Evolutionary conservation across 64 coral and sea anemone species (phyloP).

Genomic region (Pocillopora verrucosa): DNA sequence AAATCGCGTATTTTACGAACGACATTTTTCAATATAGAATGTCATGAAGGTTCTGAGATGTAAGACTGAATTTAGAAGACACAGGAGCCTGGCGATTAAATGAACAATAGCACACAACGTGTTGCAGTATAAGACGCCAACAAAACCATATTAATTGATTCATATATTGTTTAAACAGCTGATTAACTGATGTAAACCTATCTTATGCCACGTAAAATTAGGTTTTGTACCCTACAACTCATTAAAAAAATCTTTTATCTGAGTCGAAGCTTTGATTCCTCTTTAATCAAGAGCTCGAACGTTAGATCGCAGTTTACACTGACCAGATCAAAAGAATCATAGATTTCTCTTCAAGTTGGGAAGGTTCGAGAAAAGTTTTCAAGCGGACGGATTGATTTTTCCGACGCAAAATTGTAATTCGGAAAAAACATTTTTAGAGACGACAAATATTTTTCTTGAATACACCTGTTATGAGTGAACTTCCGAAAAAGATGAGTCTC

Average conservation of each 20-base stretch:
- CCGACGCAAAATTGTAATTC: neutral
- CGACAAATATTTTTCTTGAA: neutral
- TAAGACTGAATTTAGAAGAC: too few relatives aligned
- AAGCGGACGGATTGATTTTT: neutral
- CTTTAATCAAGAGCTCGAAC: neutral
- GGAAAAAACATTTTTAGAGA: neutral
- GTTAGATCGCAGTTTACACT: neutral
- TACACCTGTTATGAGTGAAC: constrained; percentile 6
- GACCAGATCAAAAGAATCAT: neutral
- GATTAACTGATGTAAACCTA: neutral
- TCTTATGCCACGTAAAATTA: constrained; percentile 30
- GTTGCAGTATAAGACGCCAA: neutral
- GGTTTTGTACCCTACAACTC: neutral
- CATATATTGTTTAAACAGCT: constrained; percentile 14
- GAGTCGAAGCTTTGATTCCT: neutral
- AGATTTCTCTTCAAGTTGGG: neutral
- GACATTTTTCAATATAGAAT: too few relatives aligned
- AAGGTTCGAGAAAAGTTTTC: neutral
- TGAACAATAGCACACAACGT: neutral
- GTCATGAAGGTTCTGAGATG: too few relatives aligned
- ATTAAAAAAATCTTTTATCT: neutral
- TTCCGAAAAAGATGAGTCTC: neutral
- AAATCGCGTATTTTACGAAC: too few relatives aligned
- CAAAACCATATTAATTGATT: neutral
- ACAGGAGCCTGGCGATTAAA: too few relatives aligned